Base-by-base conservation (phyloP, 2,797 vertebrate species). In the Sebastes iracundus region DNA sequence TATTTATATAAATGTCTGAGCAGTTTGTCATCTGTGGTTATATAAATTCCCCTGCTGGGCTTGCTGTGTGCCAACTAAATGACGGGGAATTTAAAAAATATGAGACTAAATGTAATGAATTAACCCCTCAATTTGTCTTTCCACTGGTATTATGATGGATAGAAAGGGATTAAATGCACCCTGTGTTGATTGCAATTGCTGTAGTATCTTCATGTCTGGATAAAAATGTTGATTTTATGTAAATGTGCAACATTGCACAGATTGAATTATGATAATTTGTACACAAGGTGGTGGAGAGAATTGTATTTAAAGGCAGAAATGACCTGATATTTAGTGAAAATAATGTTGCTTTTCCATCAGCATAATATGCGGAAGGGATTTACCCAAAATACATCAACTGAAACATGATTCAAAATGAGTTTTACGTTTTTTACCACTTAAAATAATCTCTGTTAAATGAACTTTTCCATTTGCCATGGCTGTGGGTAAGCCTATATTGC, bases 371-470 rank as follows among this genome's bases (percentile, higher is more conserved):
- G 8, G 2, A 59, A 59, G 18, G 38, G 38, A 79, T 73, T 78
- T 59, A 52, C 13, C n/a, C 4, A 9, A 68, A 69, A 77, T 59
- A 67, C 14, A 58, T 58, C 9, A 65, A 38, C 12, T 70, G 9
- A 73, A 59, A 63, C 20, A 58, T 52, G 10, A 72, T 61, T 70
- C 3, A 66, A 52, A 71, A 75, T 42, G 2, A 59, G 1, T 62
- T 82, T 60, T 12, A 8, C 2, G 7, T 4, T 68, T 77, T 46
- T 42, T 3, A 79, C 27, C 7, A 11, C 28, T 77, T 53, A 30
- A 66, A 87, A 66, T 80, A 52, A 83, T 77, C 69, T 81, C 18
- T 56, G 55, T 59, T 38, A 55, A 79, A 85, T 71, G 3, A 62
- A 49, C 30, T 77, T 79, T 59, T 56, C 49, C 78, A 84, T 52